Percentiles rank a stretch among this genome's conserved stretches.
These are phyloP conservation scores for Phenganax stokvisi DNA, from an alignment of 92 coral and sea anemone species.

Conservation along the genomic window DNA sequence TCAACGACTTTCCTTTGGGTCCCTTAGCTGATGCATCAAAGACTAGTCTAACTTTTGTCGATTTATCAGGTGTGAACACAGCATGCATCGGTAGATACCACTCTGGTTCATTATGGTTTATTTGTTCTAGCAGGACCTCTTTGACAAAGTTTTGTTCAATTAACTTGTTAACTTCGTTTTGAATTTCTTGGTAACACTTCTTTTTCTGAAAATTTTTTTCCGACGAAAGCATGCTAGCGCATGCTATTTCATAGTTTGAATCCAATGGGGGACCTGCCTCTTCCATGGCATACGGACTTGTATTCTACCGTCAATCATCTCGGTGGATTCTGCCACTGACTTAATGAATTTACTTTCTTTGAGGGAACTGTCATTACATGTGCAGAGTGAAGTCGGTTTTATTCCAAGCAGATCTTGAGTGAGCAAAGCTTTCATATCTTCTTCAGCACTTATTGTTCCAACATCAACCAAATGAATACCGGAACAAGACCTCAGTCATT, in stretches of 20 bases:
- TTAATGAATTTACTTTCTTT: slow-evolving; percentile 53
- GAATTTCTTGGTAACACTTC: slow-evolving; percentile 3
- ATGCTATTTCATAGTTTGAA: neutral
- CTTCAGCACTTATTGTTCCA: slow-evolving; percentile 42
- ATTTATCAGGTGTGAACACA: too few species aligned
- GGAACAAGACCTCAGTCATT: too few species aligned
- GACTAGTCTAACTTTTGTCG: too few species aligned
- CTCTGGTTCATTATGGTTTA: neutral
- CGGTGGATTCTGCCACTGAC: neutral
- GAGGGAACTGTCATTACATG: slow-evolving; percentile 48
- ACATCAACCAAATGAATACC: slow-evolving; percentile 42
- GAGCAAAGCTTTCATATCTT: slow-evolving; percentile 52
- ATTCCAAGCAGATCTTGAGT: slow-evolving; percentile 53
- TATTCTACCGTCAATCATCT: neutral
- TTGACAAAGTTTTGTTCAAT: neutral
- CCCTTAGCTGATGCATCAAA: too few species aligned
- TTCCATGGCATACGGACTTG: slow-evolving; percentile 8
- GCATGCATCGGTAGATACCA: too few species aligned
- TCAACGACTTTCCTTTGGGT: too few species aligned
- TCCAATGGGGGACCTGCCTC: slow-evolving; percentile 11
- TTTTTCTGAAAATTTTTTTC: neutral
- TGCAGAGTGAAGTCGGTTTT: slow-evolving; percentile 52
- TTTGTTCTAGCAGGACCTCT: neutral
- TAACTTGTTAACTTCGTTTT: slow-evolving; percentile 28
- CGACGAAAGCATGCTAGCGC: slow-evolving; percentile 12